Base-by-base conservation (phyloP, 2,797 vertebrate genomes). In the Platalea minor region DNA sequence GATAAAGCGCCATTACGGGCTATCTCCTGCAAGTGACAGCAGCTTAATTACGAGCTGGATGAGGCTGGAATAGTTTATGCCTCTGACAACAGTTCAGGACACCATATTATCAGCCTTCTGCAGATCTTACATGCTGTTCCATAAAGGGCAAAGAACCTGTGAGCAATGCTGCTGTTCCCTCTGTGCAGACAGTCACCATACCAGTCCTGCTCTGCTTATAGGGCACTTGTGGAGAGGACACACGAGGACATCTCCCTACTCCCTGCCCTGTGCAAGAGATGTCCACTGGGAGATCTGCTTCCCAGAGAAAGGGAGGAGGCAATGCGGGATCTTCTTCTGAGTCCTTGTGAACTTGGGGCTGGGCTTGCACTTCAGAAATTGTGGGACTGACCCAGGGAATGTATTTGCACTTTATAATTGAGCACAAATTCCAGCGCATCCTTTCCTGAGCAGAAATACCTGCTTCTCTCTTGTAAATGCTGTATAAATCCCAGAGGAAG, bases 1-100 rank as follows among this genome's bases (percentile, higher is more conserved):
- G 72, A 91, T 85, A 80, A 96, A 85, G 35, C 28, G 2, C 68
- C 79, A 13, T 46, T 53, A 46, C 6, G 3, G 79, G 64, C 74
- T 88, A 85, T 88, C 67, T 88, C 77, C 93, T 35, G 64, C 78
- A 61, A 95, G 53, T 83, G 78, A 51, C 31, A 23, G 94, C 63
- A 88, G 85, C 95, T 97, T 94, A 95, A 96, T 96, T 96, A 96
- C 85, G 83, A 87, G 73, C 65, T 91, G 65, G 88, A 73, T 79
- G 65, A 83, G 20, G 76, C 72, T 70, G 83, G 37, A 63, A 67
- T 65, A 18, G 54, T 87, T 35, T 87, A 54, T 81, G 74, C 72
- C 59, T 68, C 89, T 93, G 87, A 88, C 75, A 88, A 28, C 56
- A 35, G n/a, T 89, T 93, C 68, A 89, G 89, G 68, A 64, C 48